Evolutionary conservation across 2,797 vertebrate species (phyloP).

Genomic region (Menidia menidia): DNA sequence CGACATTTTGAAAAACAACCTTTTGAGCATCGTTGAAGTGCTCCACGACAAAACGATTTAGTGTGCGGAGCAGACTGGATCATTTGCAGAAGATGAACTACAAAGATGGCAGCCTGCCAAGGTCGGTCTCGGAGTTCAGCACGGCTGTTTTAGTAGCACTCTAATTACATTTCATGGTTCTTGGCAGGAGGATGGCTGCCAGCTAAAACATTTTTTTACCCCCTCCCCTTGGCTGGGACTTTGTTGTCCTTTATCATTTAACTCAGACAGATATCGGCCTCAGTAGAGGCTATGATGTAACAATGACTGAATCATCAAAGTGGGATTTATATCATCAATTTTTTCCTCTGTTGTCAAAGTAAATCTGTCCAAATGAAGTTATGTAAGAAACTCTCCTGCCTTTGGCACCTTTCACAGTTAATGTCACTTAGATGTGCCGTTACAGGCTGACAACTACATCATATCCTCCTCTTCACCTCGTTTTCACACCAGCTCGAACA

Average conservation of each 20-base stretch:
- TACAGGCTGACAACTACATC: slow-evolving; percentile 9
- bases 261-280: slow-evolving; percentile 4
- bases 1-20: neutral
- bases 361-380: slow-evolving; percentile 26
- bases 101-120: slow-evolving; percentile 6
- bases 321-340: slow-evolving; percentile 6
- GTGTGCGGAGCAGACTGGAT: neutral
- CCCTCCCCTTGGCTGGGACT: neutral
- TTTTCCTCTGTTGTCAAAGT: slow-evolving; percentile 9
- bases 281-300: neutral
- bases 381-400: slow-evolving; percentile 37
- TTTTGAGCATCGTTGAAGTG: neutral
- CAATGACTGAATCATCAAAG: slow-evolving; percentile 24
- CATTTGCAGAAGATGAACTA: slow-evolving; percentile 2
- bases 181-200: slow-evolving; percentile 29
- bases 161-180: slow-evolving; percentile 10
- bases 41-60: neutral
- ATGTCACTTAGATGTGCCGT: slow-evolving; percentile 22
- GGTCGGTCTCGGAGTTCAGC: neutral
- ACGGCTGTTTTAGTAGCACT: slow-evolving; percentile 11
- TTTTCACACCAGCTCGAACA: neutral
- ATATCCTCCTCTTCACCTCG: slow-evolving; percentile 5
- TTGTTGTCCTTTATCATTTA: neutral
- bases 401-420: slow-evolving; percentile 34
- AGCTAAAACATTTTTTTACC: slow-evolving; percentile 6